A percentile compares a stretch with the other conserved stretches of the same genome.
phyloP scores from a whole-genome alignment of 2,797 vertebrate genomes.

The Selene dorsalis region DNA sequence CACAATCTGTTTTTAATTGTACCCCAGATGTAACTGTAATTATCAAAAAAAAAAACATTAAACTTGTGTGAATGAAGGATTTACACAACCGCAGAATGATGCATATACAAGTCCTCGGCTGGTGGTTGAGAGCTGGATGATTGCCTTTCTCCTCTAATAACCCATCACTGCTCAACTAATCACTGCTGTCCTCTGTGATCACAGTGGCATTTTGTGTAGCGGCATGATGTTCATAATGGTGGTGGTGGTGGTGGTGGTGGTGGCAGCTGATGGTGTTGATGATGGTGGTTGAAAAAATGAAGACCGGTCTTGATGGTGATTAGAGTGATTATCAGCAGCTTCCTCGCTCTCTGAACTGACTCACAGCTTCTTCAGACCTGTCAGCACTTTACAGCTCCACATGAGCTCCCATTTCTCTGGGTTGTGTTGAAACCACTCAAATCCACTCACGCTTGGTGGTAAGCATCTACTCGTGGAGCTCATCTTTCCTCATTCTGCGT shows the following conservation, averaged over 20 bases:
- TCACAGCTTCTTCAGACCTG: slow-evolving; percentile 22
- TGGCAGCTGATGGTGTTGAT: slow-evolving; percentile 31
- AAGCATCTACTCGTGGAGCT: slow-evolving; percentile 28
- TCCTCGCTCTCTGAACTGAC: slow-evolving; percentile 11
- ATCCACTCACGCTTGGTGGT: slow-evolving; percentile 37
- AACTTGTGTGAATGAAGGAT: neutral
- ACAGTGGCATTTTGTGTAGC: slow-evolving; percentile 21
- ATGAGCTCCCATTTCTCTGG: slow-evolving; percentile 29
- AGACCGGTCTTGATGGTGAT: slow-evolving; percentile 26
- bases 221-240: slow-evolving; percentile 28
- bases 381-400: neutral
- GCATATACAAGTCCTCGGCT: slow-evolving; percentile 20
- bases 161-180: slow-evolving; percentile 32
- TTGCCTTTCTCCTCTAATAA: slow-evolving; percentile 44
- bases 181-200: slow-evolving; percentile 37
- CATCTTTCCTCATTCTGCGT: slow-evolving; percentile 9
- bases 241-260: slow-evolving; percentile 31
- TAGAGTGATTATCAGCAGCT: slow-evolving; percentile 26
- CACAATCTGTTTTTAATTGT: slow-evolving; percentile 9
- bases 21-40: neutral
- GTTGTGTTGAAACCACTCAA: slow-evolving; percentile 26
- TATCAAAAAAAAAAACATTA: neutral
- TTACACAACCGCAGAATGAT: neutral
- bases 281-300: neutral
- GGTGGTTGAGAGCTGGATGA: slow-evolving; percentile 29